Conservation (phyloP, 2,888 invertebrate species). For the Dusona sp. region DNA sequence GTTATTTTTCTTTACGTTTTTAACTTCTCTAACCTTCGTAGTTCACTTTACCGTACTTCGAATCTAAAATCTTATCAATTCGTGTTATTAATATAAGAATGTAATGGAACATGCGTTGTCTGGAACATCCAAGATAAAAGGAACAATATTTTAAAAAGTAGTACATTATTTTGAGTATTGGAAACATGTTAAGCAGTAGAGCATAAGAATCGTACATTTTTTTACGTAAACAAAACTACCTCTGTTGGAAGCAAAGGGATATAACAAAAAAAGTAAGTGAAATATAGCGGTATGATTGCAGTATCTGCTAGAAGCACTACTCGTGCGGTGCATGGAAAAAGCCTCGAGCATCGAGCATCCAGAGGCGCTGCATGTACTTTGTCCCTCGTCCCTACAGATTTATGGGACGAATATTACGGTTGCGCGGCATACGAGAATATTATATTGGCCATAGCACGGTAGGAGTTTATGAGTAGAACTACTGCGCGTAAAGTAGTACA, state of each 20-base stretch:
- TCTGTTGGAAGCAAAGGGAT: not conserved
- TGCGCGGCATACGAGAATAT: constrained; percentile 45
- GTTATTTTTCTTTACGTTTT: not conserved
- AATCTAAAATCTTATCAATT: not conserved
- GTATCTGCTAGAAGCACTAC: constrained; percentile 23
- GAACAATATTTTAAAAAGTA: not conserved
- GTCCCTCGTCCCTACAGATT: constrained; percentile 50
- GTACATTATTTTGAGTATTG: not conserved
- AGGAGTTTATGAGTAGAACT: constrained; percentile 55
- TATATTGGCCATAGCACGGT: constrained; percentile 47
- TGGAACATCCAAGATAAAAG: not conserved
- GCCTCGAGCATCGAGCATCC: constrained; percentile 16
- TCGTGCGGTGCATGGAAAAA: constrained; percentile 24
- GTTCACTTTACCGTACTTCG: not conserved
- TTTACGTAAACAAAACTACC: constrained; percentile 1
- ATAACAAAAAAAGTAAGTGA: not conserved
- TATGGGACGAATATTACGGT: constrained; percentile 47
- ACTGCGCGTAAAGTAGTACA: constrained; percentile 49
- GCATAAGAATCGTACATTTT: not conserved
- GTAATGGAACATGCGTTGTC: not conserved
- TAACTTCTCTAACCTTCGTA: too few relatives aligned
- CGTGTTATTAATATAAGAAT: not conserved
- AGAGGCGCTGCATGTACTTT: constrained; percentile 4
- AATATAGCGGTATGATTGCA: constrained; percentile 20
- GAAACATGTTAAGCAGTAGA: not conserved